Evolutionary conservation across 2,113 vertebrate genomes (phyloP).

Genomic region (Eidolon helvum): DNA sequence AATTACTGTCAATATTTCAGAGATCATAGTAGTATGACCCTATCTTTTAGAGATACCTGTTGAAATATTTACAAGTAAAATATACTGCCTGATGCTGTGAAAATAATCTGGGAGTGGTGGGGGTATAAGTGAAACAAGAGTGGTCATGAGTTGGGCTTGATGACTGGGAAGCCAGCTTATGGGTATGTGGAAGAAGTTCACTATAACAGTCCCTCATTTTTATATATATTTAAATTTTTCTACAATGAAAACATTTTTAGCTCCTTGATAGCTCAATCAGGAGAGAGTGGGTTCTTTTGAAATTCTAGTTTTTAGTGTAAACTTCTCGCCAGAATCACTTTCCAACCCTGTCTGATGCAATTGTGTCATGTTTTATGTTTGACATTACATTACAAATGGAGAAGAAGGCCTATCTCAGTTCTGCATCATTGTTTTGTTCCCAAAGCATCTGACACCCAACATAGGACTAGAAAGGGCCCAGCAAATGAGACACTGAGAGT

Average conservation of each 20-base stretch:
- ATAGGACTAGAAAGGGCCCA: not conserved
- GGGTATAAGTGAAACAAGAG: not conserved
- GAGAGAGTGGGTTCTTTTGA: not conserved
- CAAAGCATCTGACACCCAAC: not conserved
- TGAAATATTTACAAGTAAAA: not conserved
- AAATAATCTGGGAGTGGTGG: not conserved
- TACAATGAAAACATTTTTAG: not conserved
- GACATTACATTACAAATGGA: not conserved
- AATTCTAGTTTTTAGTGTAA: not conserved
- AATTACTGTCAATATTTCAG: not conserved
- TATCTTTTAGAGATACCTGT: not conserved
- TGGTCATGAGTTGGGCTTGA: not conserved
- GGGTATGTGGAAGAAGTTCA: not conserved
- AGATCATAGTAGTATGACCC: not conserved
- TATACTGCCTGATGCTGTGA: not conserved
- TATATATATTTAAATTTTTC: not conserved
- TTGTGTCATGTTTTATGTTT: not conserved
- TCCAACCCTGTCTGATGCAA: not conserved
- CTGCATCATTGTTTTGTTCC: not conserved
- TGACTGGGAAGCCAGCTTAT: not conserved
- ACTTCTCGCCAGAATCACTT: not conserved
- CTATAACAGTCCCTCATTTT: not conserved
- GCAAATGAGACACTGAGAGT: not conserved
- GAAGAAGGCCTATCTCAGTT: not conserved
- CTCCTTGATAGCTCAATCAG: not conserved